phyloP scores from a whole-genome alignment of 2,888 invertebrate species.

The Scaptomyza tumidula region DNA sequence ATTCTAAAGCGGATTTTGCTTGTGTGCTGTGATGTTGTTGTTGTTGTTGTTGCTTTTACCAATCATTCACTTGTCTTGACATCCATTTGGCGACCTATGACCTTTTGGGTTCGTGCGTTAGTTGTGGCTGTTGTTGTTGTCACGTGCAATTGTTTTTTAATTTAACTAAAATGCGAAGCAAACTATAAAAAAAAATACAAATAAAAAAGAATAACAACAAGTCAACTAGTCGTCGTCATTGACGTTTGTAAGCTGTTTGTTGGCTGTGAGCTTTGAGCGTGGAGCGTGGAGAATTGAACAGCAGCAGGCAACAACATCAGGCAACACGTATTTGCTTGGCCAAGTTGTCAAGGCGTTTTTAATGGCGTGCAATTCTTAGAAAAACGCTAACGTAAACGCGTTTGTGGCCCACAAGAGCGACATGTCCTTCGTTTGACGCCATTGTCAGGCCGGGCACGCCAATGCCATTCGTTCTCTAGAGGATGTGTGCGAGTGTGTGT shows the following conservation, averaged over 20 bases:
- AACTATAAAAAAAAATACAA: constrained; percentile 19
- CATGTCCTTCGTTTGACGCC: constrained; percentile 58
- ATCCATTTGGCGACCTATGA: constrained; percentile 55
- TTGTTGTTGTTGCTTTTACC: constrained; percentile 34
- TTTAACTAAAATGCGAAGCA: constrained; percentile 74
- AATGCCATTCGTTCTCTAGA: constrained; percentile 57
- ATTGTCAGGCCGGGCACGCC: constrained; percentile 70
- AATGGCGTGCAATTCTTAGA: constrained; percentile 70
- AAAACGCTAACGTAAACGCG: constrained; percentile 44
- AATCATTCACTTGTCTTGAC: constrained; percentile 57
- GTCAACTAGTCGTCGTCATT: constrained; percentile 7
- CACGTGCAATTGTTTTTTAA: constrained; percentile 73
- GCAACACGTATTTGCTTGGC: constrained; percentile 3
- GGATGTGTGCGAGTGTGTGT: constrained; percentile 19
- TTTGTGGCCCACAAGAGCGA: constrained; percentile 44
- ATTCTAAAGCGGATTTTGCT: background rate
- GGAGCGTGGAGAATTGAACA: background rate
- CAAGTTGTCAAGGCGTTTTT: constrained; percentile 65
- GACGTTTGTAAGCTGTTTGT: background rate
- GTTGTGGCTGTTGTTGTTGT: constrained; percentile 41
- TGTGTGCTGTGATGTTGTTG: background rate
- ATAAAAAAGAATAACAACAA: background rate
- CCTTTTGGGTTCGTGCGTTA: constrained; percentile 48
- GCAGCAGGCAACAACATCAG: background rate
- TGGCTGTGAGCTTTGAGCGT: background rate